Evolutionary conservation across 2,113 vertebrate species (phyloP), one percentile per base, ranked within the genome.

Genomic region (Rhynchomys soricoides): DNA sequence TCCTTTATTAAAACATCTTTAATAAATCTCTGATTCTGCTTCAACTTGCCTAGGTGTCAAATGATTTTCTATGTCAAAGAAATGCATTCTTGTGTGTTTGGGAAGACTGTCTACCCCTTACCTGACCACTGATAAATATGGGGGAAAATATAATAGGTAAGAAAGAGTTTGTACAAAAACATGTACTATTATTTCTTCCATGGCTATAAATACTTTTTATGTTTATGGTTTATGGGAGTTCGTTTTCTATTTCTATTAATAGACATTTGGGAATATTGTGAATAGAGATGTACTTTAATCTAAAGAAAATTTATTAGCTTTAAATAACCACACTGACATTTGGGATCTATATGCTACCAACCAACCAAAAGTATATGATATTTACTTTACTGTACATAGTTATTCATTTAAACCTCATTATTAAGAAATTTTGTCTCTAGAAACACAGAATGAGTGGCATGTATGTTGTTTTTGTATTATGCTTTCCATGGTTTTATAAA

Each of bases 241-340:
- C 62, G 12, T 83, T 95, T 64, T 78, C 2, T 2, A 1, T 57
- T 31, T 66, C 11, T 31, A 34, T 66, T 21, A 16, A 50, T 13
- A 31, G 26, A 48, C 40, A 37, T 17, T 82, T 16, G 34, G 8
- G 87, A 1, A 11, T 90, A 2, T 45, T 40, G 37, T 55, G 0
- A 22, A 22, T n/a, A 62, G 29, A 73, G 10, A 43, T 19, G 3
- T 37, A 74, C 45, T 48, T 91, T 50, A 34, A 0, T 45, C 13
- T 92, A 37, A 37, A 74, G 48, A 62, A 85, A 1, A 24, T 66
- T 62, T 8, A 34, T 5, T 1, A 1, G 57, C 55, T 86, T 48
- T n/a, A 37, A 21, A 3, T 4, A n/a, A 1, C 50, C 50, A 70
- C 1, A n/a, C 1, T 68, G 5, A 0, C 16, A 50, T 31, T 74